phyloP scores from a whole-genome alignment of 1,140 invertebrate genomes.

The Lepidostoma basale region DNA sequence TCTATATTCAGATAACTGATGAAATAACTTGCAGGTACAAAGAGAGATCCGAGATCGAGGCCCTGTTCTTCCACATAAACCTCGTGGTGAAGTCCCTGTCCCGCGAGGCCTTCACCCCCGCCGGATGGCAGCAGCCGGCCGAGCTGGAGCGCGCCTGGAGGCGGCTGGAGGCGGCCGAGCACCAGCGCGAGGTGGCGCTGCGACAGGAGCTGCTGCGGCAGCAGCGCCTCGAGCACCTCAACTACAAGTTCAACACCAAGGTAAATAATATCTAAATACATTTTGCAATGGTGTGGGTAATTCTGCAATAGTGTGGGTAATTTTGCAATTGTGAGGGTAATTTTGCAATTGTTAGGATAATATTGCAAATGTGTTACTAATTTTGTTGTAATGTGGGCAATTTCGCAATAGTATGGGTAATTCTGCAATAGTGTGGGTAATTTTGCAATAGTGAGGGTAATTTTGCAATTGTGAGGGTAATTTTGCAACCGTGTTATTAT shows the following conservation, averaged over 20 bases:
- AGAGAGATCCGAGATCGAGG: slow-evolving; percentile 96
- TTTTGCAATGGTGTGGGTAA: no score
- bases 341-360: no score
- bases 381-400: no score
- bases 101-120: slow-evolving; percentile 87
- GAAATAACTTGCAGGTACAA: slow-evolving; percentile 83
- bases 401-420: no score
- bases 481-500: no score
- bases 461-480: no score
- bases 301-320: no score
- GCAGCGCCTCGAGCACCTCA: slow-evolving; percentile 92
- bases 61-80: slow-evolving; percentile 95
- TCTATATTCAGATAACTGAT: no score
- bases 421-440: no score
- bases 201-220: slow-evolving; percentile 90
- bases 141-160: slow-evolving; percentile 95
- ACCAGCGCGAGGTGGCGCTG: slow-evolving; percentile 90
- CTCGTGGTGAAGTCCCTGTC: slow-evolving; percentile 92
- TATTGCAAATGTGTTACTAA: no score
- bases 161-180: slow-evolving; percentile 87
- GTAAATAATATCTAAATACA: slow-evolving; percentile 52
- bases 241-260: slow-evolving; percentile 96
- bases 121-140: slow-evolving; percentile 89
- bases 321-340: no score
- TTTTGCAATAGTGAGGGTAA: no score